These are phyloP conservation scores for Entomyzon cyanotis DNA, from an alignment of 2,113 vertebrate genomes.

Conservation along the genomic window DNA sequence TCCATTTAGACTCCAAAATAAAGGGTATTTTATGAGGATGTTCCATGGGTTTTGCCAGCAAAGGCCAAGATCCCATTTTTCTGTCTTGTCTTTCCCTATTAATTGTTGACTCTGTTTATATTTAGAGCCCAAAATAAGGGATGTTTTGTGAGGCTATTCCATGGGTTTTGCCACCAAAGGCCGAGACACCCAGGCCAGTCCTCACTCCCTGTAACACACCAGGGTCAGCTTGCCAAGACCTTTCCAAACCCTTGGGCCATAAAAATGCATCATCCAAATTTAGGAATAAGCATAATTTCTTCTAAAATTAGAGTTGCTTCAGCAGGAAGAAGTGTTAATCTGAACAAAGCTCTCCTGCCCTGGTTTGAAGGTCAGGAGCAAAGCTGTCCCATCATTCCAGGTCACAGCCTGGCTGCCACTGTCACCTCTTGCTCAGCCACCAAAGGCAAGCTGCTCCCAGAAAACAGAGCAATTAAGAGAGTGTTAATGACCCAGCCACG, in stretches of 20 bases:
- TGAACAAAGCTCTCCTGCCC: neutral
- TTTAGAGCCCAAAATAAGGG: no score
- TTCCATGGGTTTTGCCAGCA: neutral
- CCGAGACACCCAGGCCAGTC: no score
- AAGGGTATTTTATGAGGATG: neutral
- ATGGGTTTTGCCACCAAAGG: no score
- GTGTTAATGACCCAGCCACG: neutral
- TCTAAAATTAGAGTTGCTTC: neutral
- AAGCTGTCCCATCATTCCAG: fast-evolving
- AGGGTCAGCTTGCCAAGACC: neutral
- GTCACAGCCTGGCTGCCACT: neutral
- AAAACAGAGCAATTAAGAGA: neutral
- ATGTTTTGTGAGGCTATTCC: no score
- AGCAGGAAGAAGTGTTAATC: neutral
- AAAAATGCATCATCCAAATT: neutral
- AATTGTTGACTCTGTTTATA: no score
- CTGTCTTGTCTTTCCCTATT: no score
- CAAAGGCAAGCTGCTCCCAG: neutral
- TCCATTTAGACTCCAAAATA: fast-evolving
- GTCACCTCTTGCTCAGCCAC: neutral
- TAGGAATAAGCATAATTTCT: fast-evolving
- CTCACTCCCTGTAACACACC: neutral
- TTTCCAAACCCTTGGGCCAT: fast-evolving
- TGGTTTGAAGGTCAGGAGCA: neutral
- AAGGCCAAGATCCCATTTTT: neutral